A percentile compares a stretch with the other conserved stretches of the same genome.
phyloP scores from a whole-genome alignment of 2,888 invertebrate species.

The Pterostichus niger region DNA sequence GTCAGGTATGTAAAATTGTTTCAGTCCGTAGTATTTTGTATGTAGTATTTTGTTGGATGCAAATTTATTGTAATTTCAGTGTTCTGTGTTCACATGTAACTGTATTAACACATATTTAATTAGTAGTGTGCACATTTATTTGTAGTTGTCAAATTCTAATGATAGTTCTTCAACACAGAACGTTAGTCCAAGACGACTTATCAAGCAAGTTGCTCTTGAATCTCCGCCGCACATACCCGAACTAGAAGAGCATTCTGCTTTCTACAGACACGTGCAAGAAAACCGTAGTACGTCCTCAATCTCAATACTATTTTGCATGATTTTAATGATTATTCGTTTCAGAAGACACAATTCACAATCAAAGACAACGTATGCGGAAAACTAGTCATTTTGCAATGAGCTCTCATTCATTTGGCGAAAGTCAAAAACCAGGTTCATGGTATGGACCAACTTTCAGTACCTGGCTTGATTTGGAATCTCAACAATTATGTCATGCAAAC shows the following conservation, averaged over 20 bases:
- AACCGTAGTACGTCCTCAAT: conserved; percentile 50
- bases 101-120: conserved; percentile 19
- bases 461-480: conserved; percentile 64
- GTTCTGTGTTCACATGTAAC: background rate
- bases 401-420: conserved; percentile 78
- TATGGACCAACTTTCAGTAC: conserved; percentile 74
- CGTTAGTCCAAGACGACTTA: conserved; percentile 83
- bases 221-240: conserved; percentile 80
- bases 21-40: conserved; percentile 9
- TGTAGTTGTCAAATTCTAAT: conserved; percentile 57
- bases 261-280: conserved; percentile 60
- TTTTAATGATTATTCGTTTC: background rate
- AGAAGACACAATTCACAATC: conserved; percentile 75
- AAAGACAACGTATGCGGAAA: conserved; percentile 80
- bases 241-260: conserved; percentile 71
- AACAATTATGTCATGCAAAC: conserved; percentile 63
- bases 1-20: conserved; percentile 35
- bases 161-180: conserved; percentile 75
- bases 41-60: conserved; percentile 15
- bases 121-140: conserved; percentile 43
- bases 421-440: conserved; percentile 80
- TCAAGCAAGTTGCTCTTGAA: conserved; percentile 86
- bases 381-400: conserved; percentile 79
- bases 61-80: background rate
- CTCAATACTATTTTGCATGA: background rate